A percentile compares a stretch with the other conserved stretches of the same genome.
Conservation (phyloP, 2,888 invertebrate genomes). For the Herminia tarsipennalis region DNA sequence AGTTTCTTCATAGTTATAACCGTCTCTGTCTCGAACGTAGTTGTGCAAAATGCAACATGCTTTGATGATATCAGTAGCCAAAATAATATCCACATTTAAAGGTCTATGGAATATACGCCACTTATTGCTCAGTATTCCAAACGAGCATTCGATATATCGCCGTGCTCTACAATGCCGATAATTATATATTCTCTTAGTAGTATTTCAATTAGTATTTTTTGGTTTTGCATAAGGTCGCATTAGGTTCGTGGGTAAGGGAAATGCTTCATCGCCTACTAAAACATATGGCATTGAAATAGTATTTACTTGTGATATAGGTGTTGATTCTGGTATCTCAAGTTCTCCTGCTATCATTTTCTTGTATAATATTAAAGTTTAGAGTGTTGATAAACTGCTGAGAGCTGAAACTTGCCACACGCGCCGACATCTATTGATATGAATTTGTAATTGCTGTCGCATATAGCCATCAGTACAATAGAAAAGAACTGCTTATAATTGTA, state of each 20-base stretch:
- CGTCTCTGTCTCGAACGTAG: background rate
- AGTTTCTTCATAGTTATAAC: background rate
- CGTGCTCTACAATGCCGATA: background rate
- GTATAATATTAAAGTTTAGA: background rate
- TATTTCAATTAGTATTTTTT: background rate
- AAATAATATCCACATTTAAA: background rate
- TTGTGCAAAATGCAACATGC: background rate
- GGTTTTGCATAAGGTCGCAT: background rate
- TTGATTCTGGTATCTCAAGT: background rate
- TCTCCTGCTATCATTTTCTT: background rate
- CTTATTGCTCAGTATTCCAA: background rate
- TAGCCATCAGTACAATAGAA: no score
- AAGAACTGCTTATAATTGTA: no score
- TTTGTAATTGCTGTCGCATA: conserved; percentile 10
- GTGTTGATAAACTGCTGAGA: background rate
- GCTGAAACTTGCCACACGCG: conserved; percentile 1
- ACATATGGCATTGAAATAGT: background rate
- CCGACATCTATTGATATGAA: conserved; percentile 10
- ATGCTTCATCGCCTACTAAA: background rate
- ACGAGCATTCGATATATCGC: background rate
- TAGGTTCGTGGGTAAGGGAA: background rate
- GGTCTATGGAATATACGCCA: background rate
- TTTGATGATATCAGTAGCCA: background rate
- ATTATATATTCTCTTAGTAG: background rate
- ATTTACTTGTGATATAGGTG: background rate